phyloP scores from a whole-genome alignment of 2,113 vertebrate genomes.

The Leucosticte australis region DNA sequence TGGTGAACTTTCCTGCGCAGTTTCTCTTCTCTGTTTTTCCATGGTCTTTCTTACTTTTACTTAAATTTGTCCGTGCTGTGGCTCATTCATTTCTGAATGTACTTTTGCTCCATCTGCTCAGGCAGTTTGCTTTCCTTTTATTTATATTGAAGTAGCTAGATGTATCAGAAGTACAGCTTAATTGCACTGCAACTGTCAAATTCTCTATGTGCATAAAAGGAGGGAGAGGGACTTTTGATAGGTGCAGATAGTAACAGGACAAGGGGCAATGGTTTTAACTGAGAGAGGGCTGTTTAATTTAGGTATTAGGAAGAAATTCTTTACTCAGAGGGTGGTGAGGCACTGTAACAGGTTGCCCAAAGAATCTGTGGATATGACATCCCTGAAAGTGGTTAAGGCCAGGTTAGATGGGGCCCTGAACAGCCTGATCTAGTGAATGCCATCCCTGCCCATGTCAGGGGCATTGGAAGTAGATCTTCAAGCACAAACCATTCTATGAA shows the following conservation, averaged over 20 bases:
- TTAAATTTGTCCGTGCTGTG: not conserved
- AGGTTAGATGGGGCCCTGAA: not conserved
- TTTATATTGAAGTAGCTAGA: not conserved
- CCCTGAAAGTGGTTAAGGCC: not conserved
- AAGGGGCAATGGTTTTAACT: not conserved
- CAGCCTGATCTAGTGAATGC: not conserved
- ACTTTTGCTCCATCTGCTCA: not conserved
- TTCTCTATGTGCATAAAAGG: not conserved
- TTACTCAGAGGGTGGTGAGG: not conserved
- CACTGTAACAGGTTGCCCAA: not conserved
- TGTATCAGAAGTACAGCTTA: not conserved
- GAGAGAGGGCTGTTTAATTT: not conserved
- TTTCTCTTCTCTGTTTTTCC: not conserved
- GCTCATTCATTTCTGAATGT: not conserved
- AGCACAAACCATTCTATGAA: not conserved
- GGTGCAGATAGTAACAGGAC: not conserved
- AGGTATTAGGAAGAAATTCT: not conserved
- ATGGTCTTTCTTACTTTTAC: not conserved
- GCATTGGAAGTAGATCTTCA: not conserved
- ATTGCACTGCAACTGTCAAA: not conserved
- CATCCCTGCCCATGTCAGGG: not conserved
- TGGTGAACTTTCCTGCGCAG: not conserved
- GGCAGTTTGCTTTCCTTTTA: not conserved
- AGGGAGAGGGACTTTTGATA: not conserved
- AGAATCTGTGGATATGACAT: not conserved